These are phyloP conservation scores for Aricia artaxerxes DNA, from an alignment of 2,888 invertebrate species.

Conservation along the genomic window DNA sequence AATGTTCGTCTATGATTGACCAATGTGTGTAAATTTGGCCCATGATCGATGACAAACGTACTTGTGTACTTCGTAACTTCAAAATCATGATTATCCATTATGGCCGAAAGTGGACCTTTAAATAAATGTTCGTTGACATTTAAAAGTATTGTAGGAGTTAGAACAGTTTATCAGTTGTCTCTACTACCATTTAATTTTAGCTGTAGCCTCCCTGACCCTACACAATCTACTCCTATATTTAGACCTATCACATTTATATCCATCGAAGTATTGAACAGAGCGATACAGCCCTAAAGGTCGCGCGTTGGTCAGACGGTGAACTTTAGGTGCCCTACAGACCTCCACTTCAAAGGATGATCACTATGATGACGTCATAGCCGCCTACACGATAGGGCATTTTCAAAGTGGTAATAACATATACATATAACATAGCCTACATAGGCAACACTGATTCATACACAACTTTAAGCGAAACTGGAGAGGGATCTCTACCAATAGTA, in stretches of 20 bases:
- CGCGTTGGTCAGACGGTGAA: slow-evolving; percentile 9
- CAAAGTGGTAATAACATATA: not conserved
- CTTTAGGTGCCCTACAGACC: slow-evolving; percentile 5
- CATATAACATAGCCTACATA: too few species aligned
- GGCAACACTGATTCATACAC: too few species aligned
- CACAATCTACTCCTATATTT: not conserved
- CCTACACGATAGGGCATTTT: not conserved
- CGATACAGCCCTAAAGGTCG: not conserved
- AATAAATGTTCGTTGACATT: not conserved
- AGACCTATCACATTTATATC: not conserved
- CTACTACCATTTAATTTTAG: not conserved
- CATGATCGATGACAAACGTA: too few species aligned
- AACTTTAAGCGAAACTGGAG: not conserved
- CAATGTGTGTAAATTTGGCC: too few species aligned
- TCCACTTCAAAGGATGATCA: not conserved
- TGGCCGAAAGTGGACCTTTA: not conserved
- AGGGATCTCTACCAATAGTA: not conserved
- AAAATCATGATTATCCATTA: too few species aligned
- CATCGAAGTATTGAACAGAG: not conserved
- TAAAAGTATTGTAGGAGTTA: not conserved
- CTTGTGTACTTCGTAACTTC: too few species aligned
- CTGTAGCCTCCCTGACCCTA: not conserved
- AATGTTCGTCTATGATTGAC: too few species aligned
- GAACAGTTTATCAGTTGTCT: not conserved
- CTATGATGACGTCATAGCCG: not conserved